Percentiles rank a stretch among this genome's conserved stretches.
These are phyloP conservation scores for Drosophila mettleri DNA, from an alignment of 2,888 invertebrate genomes.

Conservation along the genomic window DNA sequence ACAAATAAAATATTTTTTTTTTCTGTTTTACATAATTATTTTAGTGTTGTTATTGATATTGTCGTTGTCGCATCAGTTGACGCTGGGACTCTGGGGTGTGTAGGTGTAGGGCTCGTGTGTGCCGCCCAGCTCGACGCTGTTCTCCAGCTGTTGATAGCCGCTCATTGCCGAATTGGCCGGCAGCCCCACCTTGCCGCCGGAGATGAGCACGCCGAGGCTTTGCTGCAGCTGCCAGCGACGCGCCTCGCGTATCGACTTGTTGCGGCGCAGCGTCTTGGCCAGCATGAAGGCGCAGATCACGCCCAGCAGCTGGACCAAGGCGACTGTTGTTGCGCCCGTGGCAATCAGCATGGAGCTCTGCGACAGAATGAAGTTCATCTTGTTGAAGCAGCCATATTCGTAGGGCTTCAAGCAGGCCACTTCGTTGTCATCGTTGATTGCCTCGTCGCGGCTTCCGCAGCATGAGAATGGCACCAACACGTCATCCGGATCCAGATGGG, in stretches of 20 bases:
- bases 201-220: conserved; percentile 83
- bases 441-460: conserved; percentile 84
- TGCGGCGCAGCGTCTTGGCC: conserved; percentile 92
- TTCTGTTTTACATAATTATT: conserved; percentile 16
- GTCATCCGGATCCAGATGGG: conserved; percentile 54
- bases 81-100: conserved; percentile 83
- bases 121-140: conserved; percentile 70
- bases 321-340: conserved; percentile 91
- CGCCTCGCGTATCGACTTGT: conserved; percentile 90
- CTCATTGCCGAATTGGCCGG: conserved; percentile 77
- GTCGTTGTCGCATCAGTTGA: conserved; percentile 65
- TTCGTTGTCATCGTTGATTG: conserved; percentile 17
- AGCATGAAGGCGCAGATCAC: conserved; percentile 95
- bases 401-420: conserved; percentile 76
- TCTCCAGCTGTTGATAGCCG: conserved; percentile 83
- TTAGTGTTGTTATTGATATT: conserved; percentile 19
- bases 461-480: conserved; percentile 87
- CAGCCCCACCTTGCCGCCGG: conserved; percentile 78
- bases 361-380: conserved; percentile 88
- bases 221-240: conserved; percentile 88
- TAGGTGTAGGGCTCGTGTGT: conserved; percentile 80
- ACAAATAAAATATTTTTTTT: conserved; percentile 42
- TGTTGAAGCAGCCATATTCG: conserved; percentile 87
- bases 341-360: conserved; percentile 90
- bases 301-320: conserved; percentile 93